Evolutionary conservation across 1,140 invertebrate genomes (phyloP).

Genomic region (Drosophila sturtevanti): DNA sequence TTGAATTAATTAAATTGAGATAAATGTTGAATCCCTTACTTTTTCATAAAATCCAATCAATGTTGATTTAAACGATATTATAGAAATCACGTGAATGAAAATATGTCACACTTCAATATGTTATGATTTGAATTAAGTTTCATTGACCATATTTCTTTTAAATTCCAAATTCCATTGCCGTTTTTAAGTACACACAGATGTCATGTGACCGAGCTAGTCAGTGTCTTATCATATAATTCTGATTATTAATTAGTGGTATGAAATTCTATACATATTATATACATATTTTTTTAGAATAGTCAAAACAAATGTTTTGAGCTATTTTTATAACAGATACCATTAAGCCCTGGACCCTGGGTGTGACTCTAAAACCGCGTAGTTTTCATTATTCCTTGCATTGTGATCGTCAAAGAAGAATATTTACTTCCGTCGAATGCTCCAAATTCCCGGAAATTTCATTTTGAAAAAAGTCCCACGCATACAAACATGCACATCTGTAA

Average conservation of each 20-base stretch:
- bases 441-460: not conserved
- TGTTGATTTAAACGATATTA: no score
- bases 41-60: no score
- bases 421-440: not conserved
- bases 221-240: not conserved
- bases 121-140: no score
- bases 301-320: slow-evolving; percentile 35
- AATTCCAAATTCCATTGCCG: not conserved
- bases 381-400: not conserved
- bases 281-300: slow-evolving; percentile 15
- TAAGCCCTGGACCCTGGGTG: not conserved
- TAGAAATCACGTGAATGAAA: not conserved
- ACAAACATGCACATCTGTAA: not conserved
- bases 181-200: not conserved
- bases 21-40: no score
- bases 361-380: not conserved
- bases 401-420: not conserved
- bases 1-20: no score
- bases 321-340: slow-evolving; percentile 28
- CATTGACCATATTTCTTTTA: no score
- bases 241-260: slow-evolving; percentile 38
- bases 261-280: slow-evolving; percentile 1
- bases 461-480: not conserved
- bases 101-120: not conserved
- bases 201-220: not conserved